Percentiles rank a stretch among this genome's conserved stretches.
These are phyloP conservation scores for Theonella swinhoei DNA, from an alignment of 37 sponge, comb jelly and placozoan species.

Conservation along the genomic window DNA sequence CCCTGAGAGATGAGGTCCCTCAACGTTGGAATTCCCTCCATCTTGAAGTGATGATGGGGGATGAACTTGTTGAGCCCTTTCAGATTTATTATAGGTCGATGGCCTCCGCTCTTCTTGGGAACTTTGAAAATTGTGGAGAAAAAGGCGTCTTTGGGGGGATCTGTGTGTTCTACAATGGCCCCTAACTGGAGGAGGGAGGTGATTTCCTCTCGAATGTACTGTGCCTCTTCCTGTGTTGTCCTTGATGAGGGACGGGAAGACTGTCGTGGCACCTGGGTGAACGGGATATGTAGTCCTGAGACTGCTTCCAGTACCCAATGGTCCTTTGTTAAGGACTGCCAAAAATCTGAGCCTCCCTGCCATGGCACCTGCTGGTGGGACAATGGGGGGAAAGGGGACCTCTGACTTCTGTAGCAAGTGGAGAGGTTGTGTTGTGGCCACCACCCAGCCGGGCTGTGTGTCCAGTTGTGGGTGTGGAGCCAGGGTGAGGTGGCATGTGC, in stretches of 20 bases:
- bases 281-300: no score
- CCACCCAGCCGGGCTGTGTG: no score
- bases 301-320: no score
- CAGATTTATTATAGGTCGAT: background rate
- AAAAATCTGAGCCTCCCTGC: no score
- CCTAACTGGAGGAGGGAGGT: background rate
- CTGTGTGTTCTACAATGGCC: background rate
- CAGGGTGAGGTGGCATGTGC: no score
- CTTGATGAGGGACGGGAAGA: background rate
- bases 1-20: background rate
- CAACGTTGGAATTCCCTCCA: slow-evolving; percentile 20
- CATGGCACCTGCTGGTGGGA: no score
- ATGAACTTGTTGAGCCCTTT: background rate
- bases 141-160: background rate
- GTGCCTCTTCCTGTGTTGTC: background rate
- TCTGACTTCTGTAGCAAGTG: no score
- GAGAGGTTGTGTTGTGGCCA: no score
- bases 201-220: background rate
- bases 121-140: background rate
- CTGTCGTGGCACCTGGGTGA: background rate
- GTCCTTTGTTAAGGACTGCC: no score
- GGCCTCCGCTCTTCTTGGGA: background rate
- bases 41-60: slow-evolving; percentile 10
- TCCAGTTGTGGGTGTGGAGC: no score
- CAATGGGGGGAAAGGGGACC: no score